phyloP scores from a whole-genome alignment of 2,113 vertebrate species.

The Brachionichthys hirsutus region DNA sequence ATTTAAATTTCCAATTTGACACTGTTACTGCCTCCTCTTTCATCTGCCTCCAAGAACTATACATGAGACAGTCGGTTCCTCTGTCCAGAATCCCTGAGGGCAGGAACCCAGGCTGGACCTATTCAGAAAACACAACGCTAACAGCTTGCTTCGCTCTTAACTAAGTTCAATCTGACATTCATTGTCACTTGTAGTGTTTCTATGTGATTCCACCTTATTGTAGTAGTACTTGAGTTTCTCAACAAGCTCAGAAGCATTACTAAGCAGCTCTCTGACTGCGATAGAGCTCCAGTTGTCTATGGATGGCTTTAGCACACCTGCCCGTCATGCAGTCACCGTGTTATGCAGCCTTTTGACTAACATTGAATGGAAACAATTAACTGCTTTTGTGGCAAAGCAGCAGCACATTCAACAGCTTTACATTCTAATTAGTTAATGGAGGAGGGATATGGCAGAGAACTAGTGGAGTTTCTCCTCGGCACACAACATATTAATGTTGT shows the following conservation, averaged over 20 bases:
- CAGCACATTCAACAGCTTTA: constrained; percentile 72
- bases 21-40: too few species aligned
- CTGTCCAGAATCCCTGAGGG: constrained; percentile 45
- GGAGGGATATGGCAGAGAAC: constrained; percentile 71
- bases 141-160: background rate
- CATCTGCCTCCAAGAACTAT: constrained; percentile 40
- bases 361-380: constrained; percentile 73
- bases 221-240: constrained; percentile 29
- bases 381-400: constrained; percentile 58
- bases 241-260: constrained; percentile 34
- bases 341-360: constrained; percentile 76
- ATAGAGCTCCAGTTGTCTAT: constrained; percentile 63
- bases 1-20: too few species aligned
- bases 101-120: constrained; percentile 21
- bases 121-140: constrained; percentile 16
- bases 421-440: constrained; percentile 78
- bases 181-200: constrained; percentile 21
- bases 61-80: constrained; percentile 17
- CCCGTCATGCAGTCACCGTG: constrained; percentile 60
- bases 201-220: constrained; percentile 15
- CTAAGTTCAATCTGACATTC: constrained; percentile 11
- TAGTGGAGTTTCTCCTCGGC: constrained; percentile 59
- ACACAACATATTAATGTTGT: constrained; percentile 20
- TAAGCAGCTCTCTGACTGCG: constrained; percentile 35
- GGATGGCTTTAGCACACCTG: constrained; percentile 49